These are phyloP conservation scores for Lates calcarifer DNA, from an alignment of 2,113 vertebrate genomes.

Conservation along the genomic window DNA sequence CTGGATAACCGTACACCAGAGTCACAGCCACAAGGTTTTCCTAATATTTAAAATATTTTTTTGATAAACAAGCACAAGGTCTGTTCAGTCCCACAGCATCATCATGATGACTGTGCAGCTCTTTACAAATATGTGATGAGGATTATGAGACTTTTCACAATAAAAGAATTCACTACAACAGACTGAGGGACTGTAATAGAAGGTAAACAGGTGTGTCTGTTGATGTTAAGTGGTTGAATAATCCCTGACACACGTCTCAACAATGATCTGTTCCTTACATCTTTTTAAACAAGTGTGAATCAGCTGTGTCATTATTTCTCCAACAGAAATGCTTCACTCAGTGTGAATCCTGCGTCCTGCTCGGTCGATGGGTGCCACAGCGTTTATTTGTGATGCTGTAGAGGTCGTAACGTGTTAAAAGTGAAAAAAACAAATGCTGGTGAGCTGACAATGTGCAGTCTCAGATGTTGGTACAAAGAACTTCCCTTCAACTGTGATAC, in stretches of 20 bases:
- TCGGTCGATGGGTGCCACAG: not conserved
- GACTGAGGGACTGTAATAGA: too few relatives aligned
- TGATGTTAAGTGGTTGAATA: too few relatives aligned
- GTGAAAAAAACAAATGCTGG: constrained; percentile 50
- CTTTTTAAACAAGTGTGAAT: constrained; percentile 1
- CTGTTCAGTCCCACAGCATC: not conserved
- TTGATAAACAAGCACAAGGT: not conserved
- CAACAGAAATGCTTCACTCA: constrained; percentile 3
- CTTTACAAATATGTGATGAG: not conserved
- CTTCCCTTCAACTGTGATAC: not conserved
- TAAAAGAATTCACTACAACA: not conserved
- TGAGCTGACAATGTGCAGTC: constrained; percentile 33
- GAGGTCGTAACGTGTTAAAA: constrained; percentile 44
- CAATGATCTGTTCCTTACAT: not conserved
- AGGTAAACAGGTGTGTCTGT: too few relatives aligned
- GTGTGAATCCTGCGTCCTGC: constrained; percentile 20
- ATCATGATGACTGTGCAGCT: not conserved
- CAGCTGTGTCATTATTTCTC: constrained; percentile 31
- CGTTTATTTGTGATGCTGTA: constrained; percentile 41
- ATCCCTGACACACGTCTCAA: not conserved
- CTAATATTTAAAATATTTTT: not conserved
- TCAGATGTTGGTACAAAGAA: constrained; percentile 1
- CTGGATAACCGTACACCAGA: too few relatives aligned
- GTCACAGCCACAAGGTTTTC: not conserved
- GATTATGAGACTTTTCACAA: not conserved